Conservation (phyloP, 2,888 invertebrate species). For the Torymus texanus region DNA sequence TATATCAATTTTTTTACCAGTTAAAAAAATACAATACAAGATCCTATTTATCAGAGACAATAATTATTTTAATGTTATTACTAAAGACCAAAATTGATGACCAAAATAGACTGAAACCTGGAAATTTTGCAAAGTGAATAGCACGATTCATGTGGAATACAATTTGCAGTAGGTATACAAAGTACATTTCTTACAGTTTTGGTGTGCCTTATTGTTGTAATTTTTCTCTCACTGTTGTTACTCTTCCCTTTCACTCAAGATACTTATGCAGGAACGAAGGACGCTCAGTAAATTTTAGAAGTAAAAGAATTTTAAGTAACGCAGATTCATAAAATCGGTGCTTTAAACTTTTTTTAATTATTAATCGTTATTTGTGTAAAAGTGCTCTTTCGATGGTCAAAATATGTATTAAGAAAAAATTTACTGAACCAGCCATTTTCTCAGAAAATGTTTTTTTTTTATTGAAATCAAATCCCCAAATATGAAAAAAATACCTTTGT, state of each 20-base stretch:
- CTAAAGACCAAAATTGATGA: slow-evolving; percentile 20
- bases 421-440: not conserved
- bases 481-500: too few relatives aligned
- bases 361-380: slow-evolving; percentile 22
- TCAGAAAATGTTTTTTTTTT: slow-evolving; percentile 9
- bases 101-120: not conserved
- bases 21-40: too few relatives aligned
- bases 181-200: too few relatives aligned
- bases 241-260: slow-evolving; percentile 13
- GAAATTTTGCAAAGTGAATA: too few relatives aligned
- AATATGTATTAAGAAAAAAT: slow-evolving; percentile 7
- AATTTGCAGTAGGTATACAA: not conserved
- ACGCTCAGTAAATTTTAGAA: not conserved
- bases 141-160: too few relatives aligned
- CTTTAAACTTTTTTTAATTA: not conserved
- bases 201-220: not conserved
- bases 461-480: not conserved
- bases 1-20: too few relatives aligned
- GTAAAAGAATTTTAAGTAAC: too few relatives aligned
- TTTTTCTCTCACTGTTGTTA: not conserved
- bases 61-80: not conserved
- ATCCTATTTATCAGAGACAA: too few relatives aligned
- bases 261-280: slow-evolving; percentile 29
- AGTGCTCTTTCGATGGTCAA: slow-evolving; percentile 22
- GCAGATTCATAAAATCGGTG: too few relatives aligned